phyloP scores from a whole-genome alignment of 2,888 invertebrate genomes.

The Choristoneura rosaceana region DNA sequence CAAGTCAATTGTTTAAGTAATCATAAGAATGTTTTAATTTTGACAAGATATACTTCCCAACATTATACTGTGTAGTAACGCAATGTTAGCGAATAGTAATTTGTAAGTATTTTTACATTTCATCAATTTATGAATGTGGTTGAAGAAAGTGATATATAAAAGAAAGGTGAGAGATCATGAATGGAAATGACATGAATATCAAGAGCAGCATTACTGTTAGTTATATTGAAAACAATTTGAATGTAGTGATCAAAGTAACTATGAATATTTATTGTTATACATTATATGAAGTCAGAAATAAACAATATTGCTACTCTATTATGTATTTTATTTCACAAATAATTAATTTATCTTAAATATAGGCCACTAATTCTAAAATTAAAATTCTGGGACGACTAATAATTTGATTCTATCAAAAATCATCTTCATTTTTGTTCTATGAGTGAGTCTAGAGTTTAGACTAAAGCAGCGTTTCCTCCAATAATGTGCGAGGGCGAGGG shows the following conservation, averaged over 20 bases:
- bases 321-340: neutral
- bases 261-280: constrained; percentile 25
- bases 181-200: neutral
- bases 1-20: neutral
- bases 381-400: too few relatives aligned
- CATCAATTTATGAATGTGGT: constrained; percentile 6
- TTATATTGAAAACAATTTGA: constrained; percentile 11
- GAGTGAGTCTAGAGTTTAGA: too few relatives aligned
- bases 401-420: too few relatives aligned
- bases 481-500: too few relatives aligned
- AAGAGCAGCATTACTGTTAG: constrained; percentile 22
- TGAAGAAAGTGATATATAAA: neutral
- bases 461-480: too few relatives aligned
- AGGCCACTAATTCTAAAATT: too few relatives aligned
- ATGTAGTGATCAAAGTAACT: constrained; percentile 8
- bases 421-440: too few relatives aligned
- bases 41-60: neutral
- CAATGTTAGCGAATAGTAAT: constrained; percentile 4
- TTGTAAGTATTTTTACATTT: constrained; percentile 15
- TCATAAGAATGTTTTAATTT: neutral
- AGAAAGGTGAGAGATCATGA: neutral
- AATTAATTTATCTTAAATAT: neutral
- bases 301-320: constrained; percentile 24
- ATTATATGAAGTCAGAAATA: constrained; percentile 19
- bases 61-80: neutral